Evolutionary conservation across 2,797 vertebrate species (phyloP).

Genomic region (Pseudochirops corinnae): DNA sequence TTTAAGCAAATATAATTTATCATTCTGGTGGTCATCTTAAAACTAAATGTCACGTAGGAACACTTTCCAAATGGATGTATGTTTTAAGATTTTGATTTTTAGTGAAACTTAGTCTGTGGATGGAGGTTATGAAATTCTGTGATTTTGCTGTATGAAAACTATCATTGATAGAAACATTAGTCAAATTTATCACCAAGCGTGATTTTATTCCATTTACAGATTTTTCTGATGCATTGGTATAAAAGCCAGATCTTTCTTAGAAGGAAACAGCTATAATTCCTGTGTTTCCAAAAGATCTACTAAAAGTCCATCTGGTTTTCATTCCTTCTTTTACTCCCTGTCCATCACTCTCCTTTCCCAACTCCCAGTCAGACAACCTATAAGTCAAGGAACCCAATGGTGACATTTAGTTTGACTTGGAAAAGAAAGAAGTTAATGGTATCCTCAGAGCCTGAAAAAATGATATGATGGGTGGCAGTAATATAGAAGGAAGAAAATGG

Average conservation of each 20-base stretch:
- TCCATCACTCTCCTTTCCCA: not conserved
- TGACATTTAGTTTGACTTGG: not conserved
- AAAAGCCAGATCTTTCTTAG: not conserved
- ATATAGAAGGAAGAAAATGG: not conserved
- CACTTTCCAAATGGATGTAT: not conserved
- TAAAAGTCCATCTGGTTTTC: not conserved
- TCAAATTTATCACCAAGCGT: not conserved
- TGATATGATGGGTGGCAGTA: not conserved
- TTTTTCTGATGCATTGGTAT: not conserved
- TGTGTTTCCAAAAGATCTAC: not conserved
- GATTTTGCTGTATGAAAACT: conserved; percentile 7
- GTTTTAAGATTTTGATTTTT: conserved; percentile 7
- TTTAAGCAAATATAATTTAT: not conserved
- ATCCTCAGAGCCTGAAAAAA: not conserved
- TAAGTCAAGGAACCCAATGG: not conserved
- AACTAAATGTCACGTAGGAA: not conserved
- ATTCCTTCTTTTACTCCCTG: not conserved
- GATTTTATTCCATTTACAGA: not conserved
- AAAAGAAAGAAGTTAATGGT: not conserved
- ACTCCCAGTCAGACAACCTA: not conserved
- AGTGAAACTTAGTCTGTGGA: not conserved
- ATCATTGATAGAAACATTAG: not conserved
- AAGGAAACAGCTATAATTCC: not conserved
- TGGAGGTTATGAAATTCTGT: not conserved
- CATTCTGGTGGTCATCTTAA: conserved; percentile 5